These are phyloP conservation scores for Cryptus viduatorius DNA, from an alignment of 2,888 invertebrate species.

Conservation along the genomic window DNA sequence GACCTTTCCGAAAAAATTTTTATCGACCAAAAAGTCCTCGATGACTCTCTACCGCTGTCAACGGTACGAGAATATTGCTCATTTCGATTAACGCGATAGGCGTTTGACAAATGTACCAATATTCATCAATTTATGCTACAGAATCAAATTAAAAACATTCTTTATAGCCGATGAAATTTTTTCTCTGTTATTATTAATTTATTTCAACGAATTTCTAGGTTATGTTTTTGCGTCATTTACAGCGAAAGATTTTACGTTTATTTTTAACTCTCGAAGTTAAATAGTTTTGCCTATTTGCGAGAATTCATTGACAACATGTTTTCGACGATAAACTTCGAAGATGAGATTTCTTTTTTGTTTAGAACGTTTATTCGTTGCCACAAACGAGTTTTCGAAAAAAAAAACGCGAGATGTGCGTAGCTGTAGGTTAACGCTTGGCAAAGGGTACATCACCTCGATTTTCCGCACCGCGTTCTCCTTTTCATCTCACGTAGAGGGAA, in stretches of 20 bases:
- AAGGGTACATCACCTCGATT: conserved; percentile 32
- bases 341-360: conserved; percentile 1
- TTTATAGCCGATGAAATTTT: not conserved
- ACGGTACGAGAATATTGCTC: too few species aligned
- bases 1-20: not conserved
- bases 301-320: not conserved
- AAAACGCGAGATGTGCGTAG: not conserved
- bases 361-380: not conserved
- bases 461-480: conserved; percentile 34
- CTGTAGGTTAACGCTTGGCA: not conserved
- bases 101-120: too few species aligned
- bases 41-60: too few species aligned
- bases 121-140: too few species aligned
- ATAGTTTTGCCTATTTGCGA: not conserved
- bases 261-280: not conserved
- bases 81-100: too few species aligned
- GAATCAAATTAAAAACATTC: too few species aligned
- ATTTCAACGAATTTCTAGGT: too few species aligned
- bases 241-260: too few species aligned
- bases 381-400: not conserved
- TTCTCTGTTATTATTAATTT: not conserved
- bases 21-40: too few species aligned
- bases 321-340: not conserved
- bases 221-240: too few species aligned
- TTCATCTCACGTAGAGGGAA: conserved; percentile 43